A percentile compares a stretch with the other conserved stretches of the same genome.
Conservation (phyloP, 1,140 invertebrate genomes). For the Apis mellifera region Amel_HAv3.1 CM009937.2:12052001-12052500, state of each 20-base stretch:
- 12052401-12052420: background rate
- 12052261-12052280: slow-evolving; percentile 25
- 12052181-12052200: slow-evolving; percentile 30
- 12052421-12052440: slow-evolving; percentile 11
- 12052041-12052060: slow-evolving; percentile 8
- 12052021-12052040: slow-evolving; percentile 45
- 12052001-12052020: slow-evolving; percentile 53
- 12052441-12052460: background rate
- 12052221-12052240: slow-evolving; percentile 38
- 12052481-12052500: slow-evolving; percentile 28
- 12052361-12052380: slow-evolving; percentile 52
- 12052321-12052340: background rate
- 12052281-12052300: background rate
- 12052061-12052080: too few relatives aligned
- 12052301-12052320: background rate
- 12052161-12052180: slow-evolving; percentile 67
- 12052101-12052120: slow-evolving; percentile 42
- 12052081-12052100: background rate
- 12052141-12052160: slow-evolving; percentile 59
- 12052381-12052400: slow-evolving; percentile 41
- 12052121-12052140: slow-evolving; percentile 60
- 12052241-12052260: slow-evolving; percentile 9
- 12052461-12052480: background rate
- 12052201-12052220: slow-evolving; percentile 37
- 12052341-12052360: background rate